These are phyloP conservation scores for Pocota personata DNA, from an alignment of 2,888 invertebrate genomes.

Conservation along the genomic window DNA sequence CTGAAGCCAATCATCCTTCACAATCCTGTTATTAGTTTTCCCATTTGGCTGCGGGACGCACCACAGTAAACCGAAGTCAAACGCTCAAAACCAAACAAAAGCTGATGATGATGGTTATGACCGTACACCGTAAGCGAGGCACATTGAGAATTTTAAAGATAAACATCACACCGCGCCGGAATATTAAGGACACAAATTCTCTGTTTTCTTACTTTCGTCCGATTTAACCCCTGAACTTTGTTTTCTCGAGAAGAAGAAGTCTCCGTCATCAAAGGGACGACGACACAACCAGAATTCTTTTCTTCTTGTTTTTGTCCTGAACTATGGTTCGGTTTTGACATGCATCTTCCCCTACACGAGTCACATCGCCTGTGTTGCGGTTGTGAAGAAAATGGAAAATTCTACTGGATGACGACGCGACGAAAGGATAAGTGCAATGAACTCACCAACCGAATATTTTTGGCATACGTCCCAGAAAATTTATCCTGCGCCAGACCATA, in stretches of 20 bases:
- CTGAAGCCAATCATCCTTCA: conserved; percentile 40
- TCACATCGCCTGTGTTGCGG: background rate
- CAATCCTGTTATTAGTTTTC: conserved; percentile 12
- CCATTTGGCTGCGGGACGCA: background rate
- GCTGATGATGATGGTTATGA: background rate
- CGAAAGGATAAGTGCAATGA: conserved; percentile 54
- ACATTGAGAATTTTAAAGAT: background rate
- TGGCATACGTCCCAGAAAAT: conserved; percentile 64
- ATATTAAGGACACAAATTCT: conserved; percentile 19
- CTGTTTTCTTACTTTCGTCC: conserved; percentile 5
- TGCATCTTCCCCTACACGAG: background rate
- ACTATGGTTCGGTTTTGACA: background rate
- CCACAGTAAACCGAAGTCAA: background rate
- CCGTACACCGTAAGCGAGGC: background rate
- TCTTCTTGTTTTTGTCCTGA: background rate
- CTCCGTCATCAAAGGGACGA: background rate
- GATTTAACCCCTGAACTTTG: conserved; percentile 34
- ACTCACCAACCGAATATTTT: conserved; percentile 51
- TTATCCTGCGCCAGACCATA: conserved; percentile 51
- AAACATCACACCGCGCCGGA: conserved; percentile 14
- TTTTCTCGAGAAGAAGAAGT: conserved; percentile 1
- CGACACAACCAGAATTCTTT: background rate
- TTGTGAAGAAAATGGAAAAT: background rate
- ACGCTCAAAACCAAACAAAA: background rate
- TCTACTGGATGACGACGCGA: conserved; percentile 6